These are phyloP conservation scores for Kryptolebias ocellatus DNA, from an alignment of 2,797 vertebrate species.

Conservation along the genomic window DNA sequence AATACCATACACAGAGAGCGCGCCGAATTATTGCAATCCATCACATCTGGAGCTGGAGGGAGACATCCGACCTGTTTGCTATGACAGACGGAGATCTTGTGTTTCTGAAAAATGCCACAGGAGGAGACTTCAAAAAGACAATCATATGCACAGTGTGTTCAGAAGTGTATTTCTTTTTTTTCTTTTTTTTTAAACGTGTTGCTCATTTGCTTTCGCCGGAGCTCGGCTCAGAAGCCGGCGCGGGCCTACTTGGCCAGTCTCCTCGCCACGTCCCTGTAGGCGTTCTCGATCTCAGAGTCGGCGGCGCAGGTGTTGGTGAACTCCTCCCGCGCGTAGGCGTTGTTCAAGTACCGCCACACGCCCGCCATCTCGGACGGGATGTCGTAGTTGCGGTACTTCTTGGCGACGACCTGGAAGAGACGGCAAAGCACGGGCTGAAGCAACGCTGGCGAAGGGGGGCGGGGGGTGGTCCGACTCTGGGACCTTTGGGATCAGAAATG, in stretches of 20 bases:
- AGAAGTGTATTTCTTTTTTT: neutral
- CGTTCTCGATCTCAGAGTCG: slow-evolving; percentile 91
- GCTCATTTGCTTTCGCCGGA: slow-evolving; percentile 13
- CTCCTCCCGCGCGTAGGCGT: slow-evolving; percentile 88
- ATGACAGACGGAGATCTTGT: slow-evolving; percentile 17
- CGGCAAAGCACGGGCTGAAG: neutral
- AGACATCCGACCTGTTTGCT: slow-evolving; percentile 37
- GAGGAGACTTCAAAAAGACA: slow-evolving; percentile 22
- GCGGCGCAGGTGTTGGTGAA: slow-evolving; percentile 97
- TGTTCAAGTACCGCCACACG: slow-evolving; percentile 93
- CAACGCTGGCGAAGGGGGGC: neutral
- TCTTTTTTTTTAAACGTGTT: slow-evolving; percentile 5
- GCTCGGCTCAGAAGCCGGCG: neutral
- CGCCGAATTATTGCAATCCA: slow-evolving; percentile 25
- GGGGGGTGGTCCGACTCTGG: too few species aligned
- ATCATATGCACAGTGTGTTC: slow-evolving; percentile 8
- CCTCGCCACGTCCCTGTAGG: slow-evolving; percentile 93
- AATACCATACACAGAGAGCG: slow-evolving; percentile 16
- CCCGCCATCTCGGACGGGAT: slow-evolving; percentile 89
- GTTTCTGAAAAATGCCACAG: slow-evolving; percentile 16
- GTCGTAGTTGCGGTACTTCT: slow-evolving; percentile 95
- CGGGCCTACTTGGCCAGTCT: slow-evolving; percentile 85
- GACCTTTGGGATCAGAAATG: too few species aligned
- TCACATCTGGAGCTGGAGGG: slow-evolving; percentile 28
- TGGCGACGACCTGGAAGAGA: slow-evolving; percentile 88